phyloP scores from a whole-genome alignment of 2,888 invertebrate genomes.

The Apoda limacodes region DNA sequence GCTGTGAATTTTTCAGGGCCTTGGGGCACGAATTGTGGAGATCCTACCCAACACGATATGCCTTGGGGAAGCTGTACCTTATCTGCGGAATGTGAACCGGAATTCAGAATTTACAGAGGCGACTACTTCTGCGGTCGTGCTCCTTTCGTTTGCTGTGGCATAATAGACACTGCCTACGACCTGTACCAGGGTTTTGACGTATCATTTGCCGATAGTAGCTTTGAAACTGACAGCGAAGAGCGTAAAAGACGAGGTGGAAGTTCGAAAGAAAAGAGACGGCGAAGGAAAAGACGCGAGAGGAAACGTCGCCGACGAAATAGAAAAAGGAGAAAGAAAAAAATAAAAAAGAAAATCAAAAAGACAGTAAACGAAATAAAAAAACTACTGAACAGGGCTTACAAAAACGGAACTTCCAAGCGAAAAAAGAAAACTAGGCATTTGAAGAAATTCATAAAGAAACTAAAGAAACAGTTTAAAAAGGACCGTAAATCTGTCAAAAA shows the following conservation, averaged over 20 bases:
- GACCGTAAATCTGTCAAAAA: conserved; percentile 40
- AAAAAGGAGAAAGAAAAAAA: conserved; percentile 33
- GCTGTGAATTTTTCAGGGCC: conserved; percentile 47
- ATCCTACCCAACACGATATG: conserved; percentile 51
- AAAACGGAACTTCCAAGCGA: conserved; percentile 35
- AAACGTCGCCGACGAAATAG: conserved; percentile 27
- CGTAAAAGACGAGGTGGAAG: conserved; percentile 19
- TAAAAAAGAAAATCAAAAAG: conserved; percentile 35
- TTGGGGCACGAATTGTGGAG: conserved; percentile 55
- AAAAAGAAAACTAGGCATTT: conserved; percentile 44
- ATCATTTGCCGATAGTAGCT: conserved; percentile 38
- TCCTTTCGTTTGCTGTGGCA: conserved; percentile 43
- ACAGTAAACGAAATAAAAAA: conserved; percentile 40
- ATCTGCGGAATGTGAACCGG: conserved; percentile 42
- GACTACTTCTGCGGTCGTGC: conserved; percentile 49
- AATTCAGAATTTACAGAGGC: conserved; percentile 48
- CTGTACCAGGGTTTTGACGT: conserved; percentile 47
- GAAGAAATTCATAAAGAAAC: conserved; percentile 39
- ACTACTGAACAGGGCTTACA: conserved; percentile 35
- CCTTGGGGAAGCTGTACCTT: conserved; percentile 55
- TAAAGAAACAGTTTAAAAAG: conserved; percentile 42
- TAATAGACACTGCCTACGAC: conserved; percentile 43
- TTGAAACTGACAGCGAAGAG: conserved; percentile 39
- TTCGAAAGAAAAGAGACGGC: conserved; percentile 23
- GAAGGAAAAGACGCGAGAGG: conserved; percentile 20